These are phyloP conservation scores for Chironex yamaguchii DNA, from an alignment of 30 jellyfish, hydroid and myxozoan species.

Conservation along the genomic window DNA sequence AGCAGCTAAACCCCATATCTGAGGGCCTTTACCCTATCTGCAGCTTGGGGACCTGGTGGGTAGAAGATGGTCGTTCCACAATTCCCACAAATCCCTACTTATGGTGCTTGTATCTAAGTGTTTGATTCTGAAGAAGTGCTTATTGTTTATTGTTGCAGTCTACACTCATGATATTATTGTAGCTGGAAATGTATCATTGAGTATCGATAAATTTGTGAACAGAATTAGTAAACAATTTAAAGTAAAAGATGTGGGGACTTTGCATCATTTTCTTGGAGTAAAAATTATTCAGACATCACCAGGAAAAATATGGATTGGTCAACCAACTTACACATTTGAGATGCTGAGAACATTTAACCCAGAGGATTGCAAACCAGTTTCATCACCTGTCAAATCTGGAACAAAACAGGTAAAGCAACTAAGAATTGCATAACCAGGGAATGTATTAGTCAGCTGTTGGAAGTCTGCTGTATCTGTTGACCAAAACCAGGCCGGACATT, in stretches of 20 bases:
- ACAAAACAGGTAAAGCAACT: not conserved
- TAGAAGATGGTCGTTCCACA: too few species aligned
- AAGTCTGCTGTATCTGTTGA: constrained; percentile 28
- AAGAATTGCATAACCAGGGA: constrained; percentile 7
- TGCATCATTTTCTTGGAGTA: constrained; percentile 40
- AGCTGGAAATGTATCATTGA: constrained; percentile 1
- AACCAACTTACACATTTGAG: not conserved
- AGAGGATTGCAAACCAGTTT: not conserved
- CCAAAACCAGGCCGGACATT: constrained; percentile 29
- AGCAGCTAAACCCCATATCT: too few species aligned
- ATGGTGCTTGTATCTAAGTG: too few species aligned
- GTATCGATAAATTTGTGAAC: not conserved
- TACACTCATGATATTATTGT: constrained; percentile 20
- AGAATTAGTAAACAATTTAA: not conserved
- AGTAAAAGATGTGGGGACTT: constrained; percentile 19
- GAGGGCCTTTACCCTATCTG: too few species aligned
- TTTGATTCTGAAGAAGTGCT: too few species aligned
- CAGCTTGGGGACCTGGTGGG: too few species aligned
- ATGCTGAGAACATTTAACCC: not conserved
- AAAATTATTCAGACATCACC: not conserved
- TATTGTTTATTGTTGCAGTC: constrained; percentile 24
- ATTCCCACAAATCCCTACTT: too few species aligned
- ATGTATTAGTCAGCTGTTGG: constrained; percentile 58
- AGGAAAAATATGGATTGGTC: constrained; percentile 18
- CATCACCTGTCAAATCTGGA: constrained; percentile 21